A percentile compares a stretch with the other conserved stretches of the same genome.
Evolutionary conservation across 2,113 vertebrate species (phyloP).

Genomic region (Hassar affinis): DNA sequence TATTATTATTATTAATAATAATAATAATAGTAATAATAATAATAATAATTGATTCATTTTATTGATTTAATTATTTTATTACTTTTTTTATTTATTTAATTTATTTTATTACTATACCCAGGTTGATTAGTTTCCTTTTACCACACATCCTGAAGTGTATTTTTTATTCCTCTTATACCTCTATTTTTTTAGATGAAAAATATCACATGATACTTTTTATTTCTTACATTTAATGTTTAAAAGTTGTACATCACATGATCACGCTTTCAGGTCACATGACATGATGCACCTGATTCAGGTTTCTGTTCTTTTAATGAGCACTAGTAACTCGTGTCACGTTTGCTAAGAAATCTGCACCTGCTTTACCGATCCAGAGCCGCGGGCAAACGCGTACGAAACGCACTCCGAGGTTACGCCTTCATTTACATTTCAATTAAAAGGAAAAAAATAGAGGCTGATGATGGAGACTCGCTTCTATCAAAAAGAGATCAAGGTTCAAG

Average conservation of each 20-base stretch:
- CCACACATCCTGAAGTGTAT: neutral
- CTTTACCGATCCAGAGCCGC: too few relatives aligned
- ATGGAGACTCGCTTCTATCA: neutral
- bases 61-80: too few relatives aligned
- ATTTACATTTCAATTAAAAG: constrained; percentile 10
- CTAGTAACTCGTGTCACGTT: neutral
- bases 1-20: too few relatives aligned
- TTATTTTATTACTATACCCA: too few relatives aligned
- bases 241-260: neutral
- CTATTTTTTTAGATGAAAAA: neutral
- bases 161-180: neutral
- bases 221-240: neutral
- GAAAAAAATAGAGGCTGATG: neutral
- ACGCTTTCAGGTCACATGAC: neutral
- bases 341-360: too few relatives aligned
- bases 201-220: neutral
- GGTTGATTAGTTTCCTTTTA: too few relatives aligned
- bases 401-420: neutral
- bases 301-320: neutral
- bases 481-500: constrained; percentile 10
- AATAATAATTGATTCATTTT: too few relatives aligned
- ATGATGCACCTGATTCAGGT: neutral
- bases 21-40: too few relatives aligned
- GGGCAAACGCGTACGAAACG: neutral
- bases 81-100: too few relatives aligned